These are phyloP conservation scores for Chelon auratus DNA, from an alignment of 2,797 vertebrate genomes.

Conservation along the genomic window DNA sequence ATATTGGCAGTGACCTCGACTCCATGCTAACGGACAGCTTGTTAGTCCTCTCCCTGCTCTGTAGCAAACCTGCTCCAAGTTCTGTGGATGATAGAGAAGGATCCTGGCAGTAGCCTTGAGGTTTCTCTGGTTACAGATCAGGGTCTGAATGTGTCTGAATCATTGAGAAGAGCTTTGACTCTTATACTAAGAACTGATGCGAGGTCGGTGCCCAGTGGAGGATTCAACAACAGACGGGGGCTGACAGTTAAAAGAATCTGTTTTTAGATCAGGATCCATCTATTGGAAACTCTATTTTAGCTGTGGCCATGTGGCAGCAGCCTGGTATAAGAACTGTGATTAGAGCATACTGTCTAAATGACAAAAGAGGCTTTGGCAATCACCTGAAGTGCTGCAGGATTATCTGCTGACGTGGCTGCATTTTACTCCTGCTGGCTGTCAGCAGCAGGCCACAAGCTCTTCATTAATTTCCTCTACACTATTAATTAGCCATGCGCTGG, in stretches of 20 bases:
- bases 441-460: conserved; percentile 69
- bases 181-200: conserved; percentile 41
- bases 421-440: conserved; percentile 74
- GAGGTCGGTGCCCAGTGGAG: conserved; percentile 45
- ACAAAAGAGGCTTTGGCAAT: conserved; percentile 71
- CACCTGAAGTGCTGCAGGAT: conserved; percentile 71
- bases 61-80: conserved; percentile 57
- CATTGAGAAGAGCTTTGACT: conserved; percentile 57
- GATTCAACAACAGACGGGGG: conserved; percentile 58
- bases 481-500: conserved; percentile 79
- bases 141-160: conserved; percentile 53
- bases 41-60: conserved; percentile 51
- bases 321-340: conserved; percentile 46
- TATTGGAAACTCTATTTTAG: conserved; percentile 34
- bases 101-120: conserved; percentile 65
- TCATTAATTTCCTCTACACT: conserved; percentile 77
- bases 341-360: conserved; percentile 61
- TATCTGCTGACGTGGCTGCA: conserved; percentile 68
- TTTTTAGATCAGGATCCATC: conserved; percentile 35
- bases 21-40: conserved; percentile 66
- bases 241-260: conserved; percentile 42
- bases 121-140: conserved; percentile 66
- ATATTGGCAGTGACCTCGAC: conserved; percentile 44
- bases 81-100: conserved; percentile 52
- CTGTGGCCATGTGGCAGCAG: conserved; percentile 36